Base-by-base conservation (phyloP, 1,140 invertebrate genomes). In the Drosophila cardini region DNA sequence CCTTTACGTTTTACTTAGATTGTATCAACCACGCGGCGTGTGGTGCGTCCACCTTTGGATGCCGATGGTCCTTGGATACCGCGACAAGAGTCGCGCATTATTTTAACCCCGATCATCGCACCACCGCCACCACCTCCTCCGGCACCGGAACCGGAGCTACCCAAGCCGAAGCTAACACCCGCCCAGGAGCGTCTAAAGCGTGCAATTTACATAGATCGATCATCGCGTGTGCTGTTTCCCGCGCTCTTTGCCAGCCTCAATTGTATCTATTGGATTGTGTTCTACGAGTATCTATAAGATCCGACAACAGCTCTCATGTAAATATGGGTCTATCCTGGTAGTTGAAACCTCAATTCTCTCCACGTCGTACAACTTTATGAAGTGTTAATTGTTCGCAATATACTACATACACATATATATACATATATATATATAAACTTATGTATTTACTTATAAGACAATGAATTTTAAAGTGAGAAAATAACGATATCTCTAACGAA, bases 181-280 rank as follows among this genome's bases (percentile, higher is more conserved):
- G 95, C 95, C 7, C 95, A 96, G 78, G 94, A 93, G 77, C 94
- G 95, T 2, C 93, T 95, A 50, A 94, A 94, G 80, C 93, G 96
- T n/a, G 97, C 97, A 4, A 94, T 98, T 75, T 95, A 96, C 89
- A 96, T 98, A 71, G 97, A 98, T 91, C 94, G 96, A 4, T 95
- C 96, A 80, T 98, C 97, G 0, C 93, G 97, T 38, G 94, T 97
- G 38, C 96, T 97, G 89, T 98, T 98, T 91, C 97, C 97, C 0
- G 93, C 96, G 2, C 94, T 97, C 8, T 98, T 98, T 87, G 94
- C 96, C 21, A 92, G 97, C 48, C 94, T 98, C 10, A 98, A 98
- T 92, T 94, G 94, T 71, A 96, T 96, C 71, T 98, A 98, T 91
- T 98, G 97, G 97, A 94, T 96, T 65, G 95, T 96, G 90, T 98